These are phyloP conservation scores for Zygogramma bicolorata DNA, from an alignment of 2,888 invertebrate species.

Conservation along the genomic window DNA sequence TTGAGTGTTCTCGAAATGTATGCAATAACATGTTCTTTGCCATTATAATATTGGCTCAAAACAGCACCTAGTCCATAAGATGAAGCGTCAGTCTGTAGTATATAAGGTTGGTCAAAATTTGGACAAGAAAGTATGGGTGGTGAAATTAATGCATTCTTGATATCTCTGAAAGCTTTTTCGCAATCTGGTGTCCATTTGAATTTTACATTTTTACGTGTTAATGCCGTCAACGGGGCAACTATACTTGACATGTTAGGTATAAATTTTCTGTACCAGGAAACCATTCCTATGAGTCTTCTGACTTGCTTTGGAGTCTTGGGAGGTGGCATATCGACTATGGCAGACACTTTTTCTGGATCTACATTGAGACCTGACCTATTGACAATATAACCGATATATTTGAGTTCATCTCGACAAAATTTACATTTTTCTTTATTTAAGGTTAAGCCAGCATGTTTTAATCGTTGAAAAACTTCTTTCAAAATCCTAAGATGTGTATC, in stretches of 20 bases:
- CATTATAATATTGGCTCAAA: constrained; percentile 26
- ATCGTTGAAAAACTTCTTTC: too few species aligned
- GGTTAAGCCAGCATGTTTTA: too few species aligned
- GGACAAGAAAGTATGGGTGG: constrained; percentile 18
- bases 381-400: too few species aligned
- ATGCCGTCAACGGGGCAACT: neutral
- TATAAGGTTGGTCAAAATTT: constrained; percentile 27
- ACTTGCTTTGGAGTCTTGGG: neutral
- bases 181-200: neutral
- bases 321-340: neutral
- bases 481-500: too few species aligned
- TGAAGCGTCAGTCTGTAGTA: constrained; percentile 25
- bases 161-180: neutral
- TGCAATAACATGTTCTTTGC: constrained; percentile 21
- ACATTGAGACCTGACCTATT: too few species aligned
- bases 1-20: constrained; percentile 14
- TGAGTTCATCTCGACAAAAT: too few species aligned
- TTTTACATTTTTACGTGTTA: neutral
- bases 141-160: constrained; percentile 14
- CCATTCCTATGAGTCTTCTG: neutral
- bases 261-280: constrained; percentile 12
- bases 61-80: constrained; percentile 29
- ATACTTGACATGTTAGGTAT: neutral
- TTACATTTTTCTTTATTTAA: too few species aligned
- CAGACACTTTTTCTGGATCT: neutral